These are phyloP conservation scores for Nannoperca australis DNA, from an alignment of 2,797 vertebrate genomes.

Conservation along the genomic window DNA sequence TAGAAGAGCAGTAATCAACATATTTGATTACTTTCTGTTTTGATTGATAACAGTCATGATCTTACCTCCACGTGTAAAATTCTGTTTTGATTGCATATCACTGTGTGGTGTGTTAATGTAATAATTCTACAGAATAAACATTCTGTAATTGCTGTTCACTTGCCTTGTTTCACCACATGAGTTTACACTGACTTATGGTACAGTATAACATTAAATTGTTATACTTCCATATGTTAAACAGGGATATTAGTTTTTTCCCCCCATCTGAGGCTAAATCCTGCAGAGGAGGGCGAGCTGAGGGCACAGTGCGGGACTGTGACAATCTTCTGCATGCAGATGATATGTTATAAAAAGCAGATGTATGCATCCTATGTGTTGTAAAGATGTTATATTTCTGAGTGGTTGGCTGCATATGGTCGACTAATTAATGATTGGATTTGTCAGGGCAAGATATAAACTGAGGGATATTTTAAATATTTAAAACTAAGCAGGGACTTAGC, in stretches of 20 bases:
- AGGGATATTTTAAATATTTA: neutral
- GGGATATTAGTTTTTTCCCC: slow-evolving; percentile 49
- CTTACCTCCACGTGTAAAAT: slow-evolving; percentile 29
- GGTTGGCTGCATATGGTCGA: neutral
- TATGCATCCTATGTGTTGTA: slow-evolving; percentile 44
- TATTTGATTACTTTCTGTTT: slow-evolving; percentile 61
- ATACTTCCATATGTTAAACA: slow-evolving; percentile 65
- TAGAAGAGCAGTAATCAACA: slow-evolving; percentile 60
- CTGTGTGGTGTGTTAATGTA: slow-evolving; percentile 57
- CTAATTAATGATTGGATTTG: slow-evolving; percentile 1
- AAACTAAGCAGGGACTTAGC: neutral
- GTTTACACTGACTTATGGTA: slow-evolving; percentile 55
- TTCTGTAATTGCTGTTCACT: slow-evolving; percentile 44
- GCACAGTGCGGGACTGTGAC: slow-evolving; percentile 21
- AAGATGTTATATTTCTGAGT: neutral
- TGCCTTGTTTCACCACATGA: slow-evolving; percentile 40
- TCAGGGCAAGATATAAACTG: neutral
- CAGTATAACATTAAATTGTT: slow-evolving; percentile 61
- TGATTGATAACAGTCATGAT: slow-evolving; percentile 60
- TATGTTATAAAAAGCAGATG: slow-evolving; percentile 33
- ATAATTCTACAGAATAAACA: slow-evolving; percentile 48
- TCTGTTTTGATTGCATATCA: slow-evolving; percentile 49
- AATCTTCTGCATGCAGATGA: slow-evolving; percentile 58
- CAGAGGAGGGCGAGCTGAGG: slow-evolving; percentile 9
- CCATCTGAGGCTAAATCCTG: slow-evolving; percentile 24